A percentile compares a stretch with the other conserved stretches of the same genome.
Conservation (phyloP, 2,113 vertebrate genomes). For the Brevimyrus niger region DNA sequence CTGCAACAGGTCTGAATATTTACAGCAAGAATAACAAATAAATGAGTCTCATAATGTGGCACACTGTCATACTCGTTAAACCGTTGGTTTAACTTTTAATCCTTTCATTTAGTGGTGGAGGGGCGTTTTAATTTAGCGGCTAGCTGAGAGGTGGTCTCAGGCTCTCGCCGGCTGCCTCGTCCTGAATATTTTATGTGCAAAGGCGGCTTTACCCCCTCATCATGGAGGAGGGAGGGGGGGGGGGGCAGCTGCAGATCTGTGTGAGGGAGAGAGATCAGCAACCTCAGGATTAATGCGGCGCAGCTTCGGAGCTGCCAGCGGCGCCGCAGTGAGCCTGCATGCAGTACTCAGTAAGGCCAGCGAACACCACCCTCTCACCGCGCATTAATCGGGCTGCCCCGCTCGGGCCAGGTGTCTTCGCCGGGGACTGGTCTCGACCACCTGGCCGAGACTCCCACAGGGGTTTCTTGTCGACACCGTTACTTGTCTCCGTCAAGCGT, state of each 20-base stretch:
- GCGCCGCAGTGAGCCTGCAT: neutral
- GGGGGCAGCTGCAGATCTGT: neutral
- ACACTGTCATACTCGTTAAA: neutral
- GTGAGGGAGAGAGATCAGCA: constrained; percentile 7
- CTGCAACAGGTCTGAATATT: neutral
- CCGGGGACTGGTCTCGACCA: neutral
- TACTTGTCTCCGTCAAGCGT: neutral
- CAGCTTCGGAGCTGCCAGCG: neutral
- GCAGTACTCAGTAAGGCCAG: neutral
- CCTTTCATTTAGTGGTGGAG: neutral
- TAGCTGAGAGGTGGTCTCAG: neutral
- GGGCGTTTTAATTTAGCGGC: no score
- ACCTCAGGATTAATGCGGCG: constrained; percentile 6
- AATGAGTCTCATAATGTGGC: neutral
- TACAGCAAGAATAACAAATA: neutral
- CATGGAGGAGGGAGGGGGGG: neutral
- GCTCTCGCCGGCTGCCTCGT: neutral
- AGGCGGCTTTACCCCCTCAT: neutral
- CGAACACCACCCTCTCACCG: neutral
- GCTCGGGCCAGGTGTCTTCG: neutral
- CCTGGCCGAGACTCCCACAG: neutral
- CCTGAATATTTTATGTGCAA: constrained; percentile 12
- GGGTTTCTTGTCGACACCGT: neutral
- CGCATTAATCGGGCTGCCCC: neutral
- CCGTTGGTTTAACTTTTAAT: neutral